phyloP scores from a whole-genome alignment of 2,113 vertebrate species.

The Tinamus guttatus region DNA sequence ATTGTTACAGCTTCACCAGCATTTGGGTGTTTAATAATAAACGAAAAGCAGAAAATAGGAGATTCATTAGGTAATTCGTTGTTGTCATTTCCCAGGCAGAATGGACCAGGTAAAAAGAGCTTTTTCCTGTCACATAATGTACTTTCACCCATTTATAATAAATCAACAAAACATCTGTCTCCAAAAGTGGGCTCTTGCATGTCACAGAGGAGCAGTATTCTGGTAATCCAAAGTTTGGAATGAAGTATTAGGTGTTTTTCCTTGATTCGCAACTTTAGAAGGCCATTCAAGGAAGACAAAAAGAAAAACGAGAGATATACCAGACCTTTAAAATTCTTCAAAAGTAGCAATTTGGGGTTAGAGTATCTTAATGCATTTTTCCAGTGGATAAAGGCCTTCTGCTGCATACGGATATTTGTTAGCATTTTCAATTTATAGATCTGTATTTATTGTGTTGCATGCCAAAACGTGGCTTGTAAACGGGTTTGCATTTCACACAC shows the following conservation, averaged over 20 bases:
- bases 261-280: neutral
- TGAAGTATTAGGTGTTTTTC: neutral
- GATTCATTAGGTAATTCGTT: neutral
- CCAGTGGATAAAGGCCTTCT: neutral
- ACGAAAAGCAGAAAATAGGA: neutral
- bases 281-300: neutral
- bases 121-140: neutral
- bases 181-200: neutral
- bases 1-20: neutral
- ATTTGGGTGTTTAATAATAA: neutral
- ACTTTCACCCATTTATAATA: neutral
- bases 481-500: neutral
- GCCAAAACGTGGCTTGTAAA: neutral
- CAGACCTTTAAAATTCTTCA: neutral
- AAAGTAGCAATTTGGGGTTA: neutral
- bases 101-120: neutral
- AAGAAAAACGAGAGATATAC: neutral
- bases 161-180: neutral
- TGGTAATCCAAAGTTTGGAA: accelerated
- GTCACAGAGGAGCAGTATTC: neutral
- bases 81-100: neutral
- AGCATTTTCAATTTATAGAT: neutral
- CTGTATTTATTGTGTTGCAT: neutral
- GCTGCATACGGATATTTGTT: neutral
- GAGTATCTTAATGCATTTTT: neutral